These are phyloP conservation scores for Pseudochirops cupreus DNA, from an alignment of 2,797 vertebrate species.

Conservation along the genomic window DNA sequence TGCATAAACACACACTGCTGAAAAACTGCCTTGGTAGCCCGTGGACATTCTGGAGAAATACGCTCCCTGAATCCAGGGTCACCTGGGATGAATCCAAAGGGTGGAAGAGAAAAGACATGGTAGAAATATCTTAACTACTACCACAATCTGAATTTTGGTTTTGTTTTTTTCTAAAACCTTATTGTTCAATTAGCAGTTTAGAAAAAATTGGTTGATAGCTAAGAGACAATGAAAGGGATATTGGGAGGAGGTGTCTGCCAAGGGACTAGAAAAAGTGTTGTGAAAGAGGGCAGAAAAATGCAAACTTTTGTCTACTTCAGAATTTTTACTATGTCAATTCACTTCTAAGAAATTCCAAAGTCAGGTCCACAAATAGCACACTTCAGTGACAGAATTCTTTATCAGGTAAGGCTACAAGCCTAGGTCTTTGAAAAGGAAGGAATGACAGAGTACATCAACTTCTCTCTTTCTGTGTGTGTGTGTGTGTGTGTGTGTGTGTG, in stretches of 20 bases:
- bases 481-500: no score
- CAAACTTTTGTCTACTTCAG: neutral
- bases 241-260: neutral
- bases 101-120: neutral
- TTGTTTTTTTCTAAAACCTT: neutral
- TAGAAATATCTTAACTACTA: neutral
- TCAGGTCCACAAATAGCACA: neutral
- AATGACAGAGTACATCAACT: neutral
- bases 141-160: neutral
- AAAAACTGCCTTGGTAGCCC: neutral
- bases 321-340: neutral
- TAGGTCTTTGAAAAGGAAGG: neutral
- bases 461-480: no score
- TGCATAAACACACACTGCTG: neutral
- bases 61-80: neutral
- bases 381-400: neutral
- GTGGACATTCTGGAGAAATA: neutral
- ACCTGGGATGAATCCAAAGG: neutral
- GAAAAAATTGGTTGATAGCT: neutral
- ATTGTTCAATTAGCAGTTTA: neutral
- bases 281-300: neutral
- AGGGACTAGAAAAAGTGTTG: neutral
- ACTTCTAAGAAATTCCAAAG: neutral
- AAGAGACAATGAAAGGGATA: neutral
- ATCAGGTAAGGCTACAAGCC: neutral